Evolutionary conservation across 2,113 vertebrate genomes (phyloP).

Genomic region (Gavialis gangeticus): DNA sequence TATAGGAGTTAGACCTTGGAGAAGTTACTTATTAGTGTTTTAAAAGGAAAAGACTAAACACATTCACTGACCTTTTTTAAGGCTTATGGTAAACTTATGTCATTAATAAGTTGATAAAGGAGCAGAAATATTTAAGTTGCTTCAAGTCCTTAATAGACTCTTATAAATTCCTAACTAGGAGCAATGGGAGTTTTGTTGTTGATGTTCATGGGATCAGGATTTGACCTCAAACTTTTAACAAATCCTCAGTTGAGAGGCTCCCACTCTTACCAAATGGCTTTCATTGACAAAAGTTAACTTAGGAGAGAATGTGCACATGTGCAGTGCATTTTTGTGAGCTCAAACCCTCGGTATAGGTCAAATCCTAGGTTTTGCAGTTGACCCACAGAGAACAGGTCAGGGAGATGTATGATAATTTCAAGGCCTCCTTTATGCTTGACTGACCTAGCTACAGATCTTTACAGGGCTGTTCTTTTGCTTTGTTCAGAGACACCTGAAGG

Average conservation of each 20-base stretch:
- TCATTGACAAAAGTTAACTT: not conserved
- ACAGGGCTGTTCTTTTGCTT: not conserved
- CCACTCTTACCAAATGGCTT: constrained; percentile 21
- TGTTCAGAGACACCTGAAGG: not conserved
- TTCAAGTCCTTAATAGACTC: constrained; percentile 16
- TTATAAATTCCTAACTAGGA: not conserved
- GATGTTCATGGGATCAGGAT: constrained; percentile 13
- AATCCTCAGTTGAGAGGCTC: not conserved
- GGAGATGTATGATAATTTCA: not conserved
- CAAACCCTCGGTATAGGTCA: not conserved
- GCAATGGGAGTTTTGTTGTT: not conserved
- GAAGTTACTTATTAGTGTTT: not conserved
- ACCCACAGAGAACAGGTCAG: not conserved
- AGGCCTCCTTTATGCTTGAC: not conserved
- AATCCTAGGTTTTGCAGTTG: not conserved
- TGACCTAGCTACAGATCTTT: not conserved
- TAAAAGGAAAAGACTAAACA: not conserved
- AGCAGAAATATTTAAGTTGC: constrained; percentile 12
- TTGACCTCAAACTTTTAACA: constrained; percentile 5
- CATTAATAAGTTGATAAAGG: not conserved
- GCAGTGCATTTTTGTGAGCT: not conserved
- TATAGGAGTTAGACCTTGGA: not conserved
- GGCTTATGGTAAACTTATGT: not conserved
- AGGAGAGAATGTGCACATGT: not conserved
- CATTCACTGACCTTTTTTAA: not conserved